Percentiles rank a stretch among this genome's conserved stretches.
Conservation (phyloP, 2,888 invertebrate genomes). For the Cryptus armator region DNA sequence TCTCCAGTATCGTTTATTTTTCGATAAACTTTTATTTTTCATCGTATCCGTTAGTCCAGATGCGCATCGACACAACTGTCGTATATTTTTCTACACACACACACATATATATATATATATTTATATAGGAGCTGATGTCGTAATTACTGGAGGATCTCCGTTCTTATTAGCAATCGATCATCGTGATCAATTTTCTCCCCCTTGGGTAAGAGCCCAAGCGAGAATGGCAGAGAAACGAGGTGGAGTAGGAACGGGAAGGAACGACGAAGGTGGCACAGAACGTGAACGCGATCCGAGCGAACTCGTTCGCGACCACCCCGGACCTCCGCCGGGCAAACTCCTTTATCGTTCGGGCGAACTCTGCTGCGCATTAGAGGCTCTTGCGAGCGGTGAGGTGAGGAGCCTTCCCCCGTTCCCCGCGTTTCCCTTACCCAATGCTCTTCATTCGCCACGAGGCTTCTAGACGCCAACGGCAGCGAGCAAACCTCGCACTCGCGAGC, state of each 20-base stretch:
- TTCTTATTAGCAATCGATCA: constrained; percentile 63
- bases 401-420: constrained; percentile 55
- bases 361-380: constrained; percentile 69
- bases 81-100: background rate
- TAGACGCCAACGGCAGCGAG: constrained; percentile 54
- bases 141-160: constrained; percentile 48
- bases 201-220: background rate
- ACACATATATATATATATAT: background rate
- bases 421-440: constrained; percentile 31
- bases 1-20: constrained; percentile 3
- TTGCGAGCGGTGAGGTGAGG: constrained; percentile 48
- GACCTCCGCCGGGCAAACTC: constrained; percentile 57
- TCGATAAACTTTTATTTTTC: constrained; percentile 28
- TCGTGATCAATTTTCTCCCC: constrained; percentile 45
- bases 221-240: constrained; percentile 3
- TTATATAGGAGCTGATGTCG: constrained; percentile 33
- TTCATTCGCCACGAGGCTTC: constrained; percentile 54
- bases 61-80: constrained; percentile 11
- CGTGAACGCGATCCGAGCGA: constrained; percentile 64
- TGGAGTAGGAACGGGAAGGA: constrained; percentile 27
- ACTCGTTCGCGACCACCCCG: constrained; percentile 68
- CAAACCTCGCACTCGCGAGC: constrained; percentile 44
- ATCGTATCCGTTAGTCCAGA: constrained; percentile 39
- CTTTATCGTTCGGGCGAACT: constrained; percentile 68
- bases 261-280: constrained; percentile 64